Conservation (phyloP, 1,140 invertebrate genomes). For the Calliopsis andreniformis region DNA sequence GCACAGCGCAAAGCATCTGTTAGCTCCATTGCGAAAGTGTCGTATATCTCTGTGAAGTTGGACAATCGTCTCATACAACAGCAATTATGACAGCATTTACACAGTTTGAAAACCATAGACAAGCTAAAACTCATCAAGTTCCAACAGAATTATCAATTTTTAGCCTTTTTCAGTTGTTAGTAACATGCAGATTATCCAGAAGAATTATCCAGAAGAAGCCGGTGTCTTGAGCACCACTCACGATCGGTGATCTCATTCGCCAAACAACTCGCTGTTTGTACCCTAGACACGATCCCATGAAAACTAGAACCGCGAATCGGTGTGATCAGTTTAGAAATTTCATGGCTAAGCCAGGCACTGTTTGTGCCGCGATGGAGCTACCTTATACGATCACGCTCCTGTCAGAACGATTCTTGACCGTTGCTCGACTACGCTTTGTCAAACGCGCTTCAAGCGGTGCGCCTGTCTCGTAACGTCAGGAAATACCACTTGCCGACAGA, state of each 20-base stretch:
- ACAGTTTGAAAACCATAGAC: neutral
- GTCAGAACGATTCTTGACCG: slow-evolving; percentile 31
- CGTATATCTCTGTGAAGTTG: neutral
- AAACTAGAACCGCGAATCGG: neutral
- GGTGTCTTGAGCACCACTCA: no score
- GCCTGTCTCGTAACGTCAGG: slow-evolving; percentile 20
- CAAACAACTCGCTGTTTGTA: no score
- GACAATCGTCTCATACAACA: neutral
- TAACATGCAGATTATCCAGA: no score
- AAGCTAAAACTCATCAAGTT: no score
- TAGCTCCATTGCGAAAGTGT: slow-evolving; percentile 46
- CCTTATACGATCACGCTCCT: slow-evolving; percentile 15
- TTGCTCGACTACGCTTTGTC: slow-evolving; percentile 16
- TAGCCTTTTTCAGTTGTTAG: no score
- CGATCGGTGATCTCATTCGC: no score
- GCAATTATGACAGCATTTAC: neutral
- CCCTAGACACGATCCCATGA: no score
- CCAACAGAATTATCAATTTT: no score
- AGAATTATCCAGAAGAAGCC: no score
- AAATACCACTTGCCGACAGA: slow-evolving; percentile 43
- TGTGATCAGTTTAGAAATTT: neutral
- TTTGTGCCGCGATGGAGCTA: slow-evolving; percentile 20
- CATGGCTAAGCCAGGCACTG: slow-evolving; percentile 4
- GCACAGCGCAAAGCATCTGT: slow-evolving; percentile 40
- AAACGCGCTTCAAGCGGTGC: slow-evolving; percentile 8